Percentiles rank a stretch among this genome's conserved stretches.
Evolutionary conservation across 2,113 vertebrate genomes (phyloP).

Genomic region (Crocuta crocuta): DNA sequence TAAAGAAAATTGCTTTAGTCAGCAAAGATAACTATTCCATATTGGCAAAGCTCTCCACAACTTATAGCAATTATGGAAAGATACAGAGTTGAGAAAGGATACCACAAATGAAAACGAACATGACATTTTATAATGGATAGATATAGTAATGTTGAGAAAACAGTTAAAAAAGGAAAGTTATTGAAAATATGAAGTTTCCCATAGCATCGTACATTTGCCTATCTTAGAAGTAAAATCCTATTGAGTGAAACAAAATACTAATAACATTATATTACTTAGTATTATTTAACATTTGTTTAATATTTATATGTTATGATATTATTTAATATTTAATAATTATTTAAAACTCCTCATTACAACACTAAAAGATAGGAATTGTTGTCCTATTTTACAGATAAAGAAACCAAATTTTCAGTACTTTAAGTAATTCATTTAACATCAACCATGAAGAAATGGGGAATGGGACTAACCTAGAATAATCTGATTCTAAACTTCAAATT

Average conservation of each 20-base stretch:
- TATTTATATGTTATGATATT: not conserved
- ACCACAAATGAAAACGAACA: constrained; percentile 63
- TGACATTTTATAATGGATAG: constrained; percentile 44
- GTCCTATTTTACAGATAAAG: not conserved
- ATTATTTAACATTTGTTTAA: not conserved
- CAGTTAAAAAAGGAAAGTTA: not conserved
- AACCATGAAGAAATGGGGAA: not conserved
- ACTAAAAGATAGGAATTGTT: not conserved
- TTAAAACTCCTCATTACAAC: not conserved
- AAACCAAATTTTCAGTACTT: not conserved
- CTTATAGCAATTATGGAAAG: constrained; percentile 55
- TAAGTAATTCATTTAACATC: not conserved
- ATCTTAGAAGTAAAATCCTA: constrained; percentile 17
- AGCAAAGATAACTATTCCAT: constrained; percentile 58
- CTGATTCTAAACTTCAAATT: not conserved
- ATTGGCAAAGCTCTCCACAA: constrained; percentile 35
- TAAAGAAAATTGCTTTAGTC: constrained; percentile 66
- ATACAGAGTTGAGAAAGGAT: constrained; percentile 47
- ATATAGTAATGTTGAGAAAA: constrained; percentile 53
- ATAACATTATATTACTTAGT: not conserved
- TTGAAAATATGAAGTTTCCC: constrained; percentile 18
- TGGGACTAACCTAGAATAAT: not conserved
- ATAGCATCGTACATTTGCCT: not conserved
- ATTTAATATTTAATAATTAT: not conserved
- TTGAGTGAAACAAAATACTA: not conserved